Evolutionary conservation across 2,797 vertebrate genomes (phyloP), one percentile per base, ranked within the genome.

Genomic region (Phalanger gymnotis): DNA sequence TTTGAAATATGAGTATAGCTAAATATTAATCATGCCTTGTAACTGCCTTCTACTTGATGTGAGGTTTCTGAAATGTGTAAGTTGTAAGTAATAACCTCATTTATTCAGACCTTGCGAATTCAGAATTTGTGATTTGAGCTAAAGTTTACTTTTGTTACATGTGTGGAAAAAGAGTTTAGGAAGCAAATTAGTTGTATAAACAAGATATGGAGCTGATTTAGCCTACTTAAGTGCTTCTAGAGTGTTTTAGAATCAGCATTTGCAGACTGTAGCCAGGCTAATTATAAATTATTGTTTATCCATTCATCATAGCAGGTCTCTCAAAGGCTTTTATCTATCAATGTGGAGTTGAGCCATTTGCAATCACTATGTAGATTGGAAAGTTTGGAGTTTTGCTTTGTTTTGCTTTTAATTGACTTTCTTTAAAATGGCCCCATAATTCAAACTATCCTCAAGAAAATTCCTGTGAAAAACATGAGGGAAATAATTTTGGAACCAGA

Each of bases 1-100:
- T 97, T 96, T 95, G 61, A 94, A 97, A 96, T 96, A 31, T 93
- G 52, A 94, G 53, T 93, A 61, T 96, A 16, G 1, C 91, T 96
- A 61, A 96, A 93, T 96, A 92, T 96, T 87, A 96, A 92, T 95
- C 96, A 92, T 30, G 51, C 87, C 5, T 94, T 96, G 73, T 61
- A 51, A 94, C 66, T 91, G 66, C 34, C 56, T 92, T 94, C 94
- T 91, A 89, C 54, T 87, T 94, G 93, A 22, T 94, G 31, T 81
- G 19, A 28, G 1, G 96, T 92, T 58, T 94, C 89, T 92, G 22
- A 95, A 81, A 7, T 54, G 22, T 22, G 22, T 87, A 51, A 47
- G 40, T 51, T 95, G 56, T 94, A 92, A 94, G 92, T 31, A 97
- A 97, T 93, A 93, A 87, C 53, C 40, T 95, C 90, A 93, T 96